A percentile compares a stretch with the other conserved stretches of the same genome.
Evolutionary conservation across 1,140 invertebrate species (phyloP).

Genomic region (Magallana angulata): DNA sequence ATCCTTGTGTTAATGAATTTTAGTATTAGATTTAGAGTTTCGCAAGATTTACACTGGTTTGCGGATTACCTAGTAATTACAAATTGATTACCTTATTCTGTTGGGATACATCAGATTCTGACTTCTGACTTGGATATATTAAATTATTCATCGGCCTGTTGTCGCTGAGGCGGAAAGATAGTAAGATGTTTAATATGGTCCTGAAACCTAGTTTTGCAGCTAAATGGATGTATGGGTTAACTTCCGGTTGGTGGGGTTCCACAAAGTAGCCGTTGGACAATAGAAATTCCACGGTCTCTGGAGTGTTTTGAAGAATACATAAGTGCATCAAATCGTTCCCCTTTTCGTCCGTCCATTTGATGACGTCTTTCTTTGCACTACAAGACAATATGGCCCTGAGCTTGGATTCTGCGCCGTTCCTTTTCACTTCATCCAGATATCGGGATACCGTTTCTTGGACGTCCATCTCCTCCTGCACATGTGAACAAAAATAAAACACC

Average conservation of each 20-base stretch:
- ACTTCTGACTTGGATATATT: slow-evolving; percentile 21
- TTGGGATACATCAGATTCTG: neutral
- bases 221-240: slow-evolving; percentile 62
- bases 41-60: neutral
- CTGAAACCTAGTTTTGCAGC: slow-evolving; percentile 60
- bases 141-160: slow-evolving; percentile 48
- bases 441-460: neutral
- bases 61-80: neutral
- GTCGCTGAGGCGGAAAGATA: slow-evolving; percentile 61
- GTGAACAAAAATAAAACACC: neutral
- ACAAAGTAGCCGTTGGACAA: slow-evolving; percentile 60
- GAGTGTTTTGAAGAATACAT: slow-evolving; percentile 60
- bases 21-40: too few species aligned
- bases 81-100: neutral
- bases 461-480: neutral
- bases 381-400: neutral
- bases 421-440: neutral
- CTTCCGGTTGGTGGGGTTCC: slow-evolving; percentile 55
- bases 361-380: slow-evolving; percentile 3
- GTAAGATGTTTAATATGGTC: slow-evolving; percentile 57
- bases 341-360: slow-evolving; percentile 58
- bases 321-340: slow-evolving; percentile 62
- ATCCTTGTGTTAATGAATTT: too few species aligned
- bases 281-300: slow-evolving; percentile 62
- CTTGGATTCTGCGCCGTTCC: neutral